phyloP scores from a whole-genome alignment of 2,797 vertebrate species.

The Aselliscus stoliczkanus region DNA sequence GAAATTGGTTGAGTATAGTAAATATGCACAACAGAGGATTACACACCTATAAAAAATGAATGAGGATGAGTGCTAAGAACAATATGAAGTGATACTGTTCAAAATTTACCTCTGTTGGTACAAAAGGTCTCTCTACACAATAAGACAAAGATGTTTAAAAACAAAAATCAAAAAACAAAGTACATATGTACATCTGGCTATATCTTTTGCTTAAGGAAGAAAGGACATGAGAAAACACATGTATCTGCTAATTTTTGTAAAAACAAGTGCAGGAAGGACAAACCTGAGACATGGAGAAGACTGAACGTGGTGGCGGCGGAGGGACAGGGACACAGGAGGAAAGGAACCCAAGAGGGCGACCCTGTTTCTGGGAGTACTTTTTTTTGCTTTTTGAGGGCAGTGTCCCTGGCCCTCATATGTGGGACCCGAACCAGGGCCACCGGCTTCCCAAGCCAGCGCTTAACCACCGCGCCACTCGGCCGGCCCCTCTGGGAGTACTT shows the following conservation, averaged over 20 bases:
- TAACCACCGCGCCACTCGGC: too few species aligned
- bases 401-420: too few species aligned
- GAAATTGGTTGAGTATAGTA: neutral
- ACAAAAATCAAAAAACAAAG: neutral
- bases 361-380: too few species aligned
- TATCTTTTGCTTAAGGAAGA: neutral
- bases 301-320: fast-evolving
- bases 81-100: neutral
- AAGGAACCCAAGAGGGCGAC: fast-evolving
- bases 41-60: neutral
- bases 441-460: too few species aligned
- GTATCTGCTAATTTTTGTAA: neutral
- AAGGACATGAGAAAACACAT: neutral
- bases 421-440: too few species aligned
- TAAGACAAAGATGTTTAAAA: neutral
- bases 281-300: neutral
- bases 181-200: neutral
- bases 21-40: too few species aligned
- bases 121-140: neutral
- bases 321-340: fast-evolving
- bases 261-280: neutral
- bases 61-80: neutral
- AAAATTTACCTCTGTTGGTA: neutral
- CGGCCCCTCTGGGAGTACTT: too few species aligned
- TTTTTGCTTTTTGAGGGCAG: too few species aligned